phyloP scores from a whole-genome alignment of 2,888 invertebrate species.

The Unio delphinus region DNA sequence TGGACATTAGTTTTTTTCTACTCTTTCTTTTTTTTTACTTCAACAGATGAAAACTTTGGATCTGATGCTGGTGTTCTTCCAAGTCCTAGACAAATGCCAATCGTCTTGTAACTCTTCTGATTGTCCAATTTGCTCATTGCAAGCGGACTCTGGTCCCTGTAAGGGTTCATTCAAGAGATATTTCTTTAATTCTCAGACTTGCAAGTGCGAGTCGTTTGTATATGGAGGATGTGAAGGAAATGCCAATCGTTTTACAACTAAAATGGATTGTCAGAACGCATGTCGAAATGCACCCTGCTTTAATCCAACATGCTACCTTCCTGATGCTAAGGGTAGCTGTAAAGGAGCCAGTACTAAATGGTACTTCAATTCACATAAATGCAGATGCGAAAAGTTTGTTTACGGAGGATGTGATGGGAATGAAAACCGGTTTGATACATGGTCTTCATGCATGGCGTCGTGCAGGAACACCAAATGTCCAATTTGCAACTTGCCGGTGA shows the following conservation, averaged over 20 bases:
- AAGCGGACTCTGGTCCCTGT: conserved; percentile 19
- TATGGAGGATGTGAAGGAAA: conserved; percentile 26
- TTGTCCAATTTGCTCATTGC: conserved; percentile 24
- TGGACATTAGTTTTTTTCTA: too few relatives aligned
- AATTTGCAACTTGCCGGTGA: neutral
- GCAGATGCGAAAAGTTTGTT: conserved; percentile 7
- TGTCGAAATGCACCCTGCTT: conserved; percentile 11
- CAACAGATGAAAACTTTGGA: too few relatives aligned
- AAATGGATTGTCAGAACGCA: conserved; percentile 14
- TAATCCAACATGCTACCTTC: conserved; percentile 12
- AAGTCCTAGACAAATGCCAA: conserved; percentile 3
- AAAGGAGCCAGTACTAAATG: conserved; percentile 3
- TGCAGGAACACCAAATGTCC: conserved; percentile 9
- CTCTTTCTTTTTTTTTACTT: too few relatives aligned
- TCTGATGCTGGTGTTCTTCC: too few relatives aligned
- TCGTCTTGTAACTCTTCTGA: conserved; percentile 8
- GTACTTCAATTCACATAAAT: conserved; percentile 11
- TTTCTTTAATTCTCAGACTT: conserved; percentile 19
- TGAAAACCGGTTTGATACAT: conserved; percentile 11
- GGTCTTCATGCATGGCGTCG: conserved; percentile 7
- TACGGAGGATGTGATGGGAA: conserved; percentile 15
- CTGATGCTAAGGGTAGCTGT: conserved; percentile 8
- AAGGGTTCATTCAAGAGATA: conserved; percentile 15
- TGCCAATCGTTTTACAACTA: conserved; percentile 22
- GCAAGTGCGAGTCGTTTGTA: conserved; percentile 22